A percentile compares a stretch with the other conserved stretches of the same genome.
Evolutionary conservation across 2,113 vertebrate species (phyloP).

Genomic region (Smithornis capensis): DNA sequence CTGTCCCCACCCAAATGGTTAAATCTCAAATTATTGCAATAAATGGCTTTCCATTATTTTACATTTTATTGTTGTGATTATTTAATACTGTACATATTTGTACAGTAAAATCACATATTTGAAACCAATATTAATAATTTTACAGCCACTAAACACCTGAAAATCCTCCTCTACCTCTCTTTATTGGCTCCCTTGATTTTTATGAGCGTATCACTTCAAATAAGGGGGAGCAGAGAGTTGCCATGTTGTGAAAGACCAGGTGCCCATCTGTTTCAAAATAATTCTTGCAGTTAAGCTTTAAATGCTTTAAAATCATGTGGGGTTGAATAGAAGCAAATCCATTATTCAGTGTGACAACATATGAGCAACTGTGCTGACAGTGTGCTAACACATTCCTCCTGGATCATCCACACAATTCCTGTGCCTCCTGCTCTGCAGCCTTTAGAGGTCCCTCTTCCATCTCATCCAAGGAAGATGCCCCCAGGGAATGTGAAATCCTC

Average conservation of each 20-base stretch:
- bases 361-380: not conserved
- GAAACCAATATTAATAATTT: slow-evolving; percentile 20
- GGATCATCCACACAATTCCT: not conserved
- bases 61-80: not conserved
- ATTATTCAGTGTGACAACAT: not conserved
- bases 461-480: not conserved
- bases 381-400: not conserved
- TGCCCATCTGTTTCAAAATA: not conserved
- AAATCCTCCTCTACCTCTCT: not conserved
- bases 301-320: not conserved
- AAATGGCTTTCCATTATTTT: not conserved
- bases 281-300: not conserved
- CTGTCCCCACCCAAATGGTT: not conserved
- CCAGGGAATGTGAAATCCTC: not conserved
- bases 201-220: not conserved
- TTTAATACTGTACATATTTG: not conserved
- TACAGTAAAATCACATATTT: not conserved
- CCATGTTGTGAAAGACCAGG: not conserved
- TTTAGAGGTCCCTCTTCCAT: not conserved
- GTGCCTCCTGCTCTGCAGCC: not conserved
- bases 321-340: not conserved
- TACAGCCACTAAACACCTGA: slow-evolving; percentile 28
- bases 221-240: not conserved
- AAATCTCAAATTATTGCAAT: not conserved
- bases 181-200: not conserved